Evolutionary conservation across 1,140 invertebrate genomes (phyloP), one percentile per base, ranked within the genome.

Genomic region (Ostrea denselamellosa): DNA sequence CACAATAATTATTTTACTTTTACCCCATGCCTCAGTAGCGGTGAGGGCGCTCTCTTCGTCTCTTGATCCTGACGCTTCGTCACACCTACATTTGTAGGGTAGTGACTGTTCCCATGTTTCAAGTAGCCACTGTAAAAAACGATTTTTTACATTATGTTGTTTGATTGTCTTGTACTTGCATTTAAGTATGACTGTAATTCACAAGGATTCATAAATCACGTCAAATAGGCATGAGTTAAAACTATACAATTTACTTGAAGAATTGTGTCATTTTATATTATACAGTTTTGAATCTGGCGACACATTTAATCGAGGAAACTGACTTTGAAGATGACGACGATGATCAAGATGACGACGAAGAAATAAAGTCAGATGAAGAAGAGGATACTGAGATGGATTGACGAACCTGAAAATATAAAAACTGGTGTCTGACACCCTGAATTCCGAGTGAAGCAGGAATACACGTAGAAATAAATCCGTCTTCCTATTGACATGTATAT

Each of bases 321-420:
- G 68, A 34, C 28, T 34, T 77, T 10, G 9, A 25, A 25, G 25
- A 77, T 77, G 25, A 77, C 14, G 25, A 77, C 14, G 68, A 71
- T 71, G 65, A 71, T 71, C n/a, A 34, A 28, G 68, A 77, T 77
- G 68, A 77, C 25, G 68, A 77, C 28, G 68, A 77, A 77, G 68
- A 77, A 28, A 25, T 28, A 4, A 34, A 0, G 28, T 77, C 68
- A 17, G 68, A 77, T 77, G 25, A 34, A 14, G 68, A 71, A 25
- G 17, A n/a, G 7, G 68, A 71, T 71, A 25, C 19, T 68, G 19
- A 25, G 7, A 34, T 28, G 22, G 68, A 77, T 77, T 22, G 28
- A 28, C 0, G 12, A 4, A 14, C 0, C 56, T 28, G 19, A 77
- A 9, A 77, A 8, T 34, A 28, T 4, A 14, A 12, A 77, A 77